Evolutionary conservation across 2,888 invertebrate species (phyloP).

Genomic region (Drosophila bunnanda): DNA sequence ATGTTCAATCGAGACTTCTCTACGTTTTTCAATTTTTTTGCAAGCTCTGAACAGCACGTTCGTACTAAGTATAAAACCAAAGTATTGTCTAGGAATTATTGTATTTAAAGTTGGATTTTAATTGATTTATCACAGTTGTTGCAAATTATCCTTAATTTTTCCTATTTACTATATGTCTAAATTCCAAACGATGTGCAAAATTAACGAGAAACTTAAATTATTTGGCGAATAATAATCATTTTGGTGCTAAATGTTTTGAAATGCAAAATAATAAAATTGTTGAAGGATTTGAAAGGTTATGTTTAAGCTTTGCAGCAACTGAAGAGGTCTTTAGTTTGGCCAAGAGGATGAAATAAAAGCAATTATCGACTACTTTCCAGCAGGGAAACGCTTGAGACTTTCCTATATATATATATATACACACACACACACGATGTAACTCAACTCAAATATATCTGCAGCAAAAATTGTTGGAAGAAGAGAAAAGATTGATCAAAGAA

Average conservation of each 20-base stretch:
- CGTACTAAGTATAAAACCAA: conserved; percentile 58
- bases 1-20: conserved; percentile 23
- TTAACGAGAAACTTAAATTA: conserved; percentile 34
- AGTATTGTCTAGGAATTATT: conserved; percentile 66
- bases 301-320: conserved; percentile 70
- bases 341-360: conserved; percentile 15
- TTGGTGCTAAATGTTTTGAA: conserved; percentile 69
- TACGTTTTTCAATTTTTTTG: conserved; percentile 41
- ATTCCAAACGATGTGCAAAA: conserved; percentile 54
- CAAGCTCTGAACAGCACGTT: conserved; percentile 22
- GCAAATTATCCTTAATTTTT: conserved; percentile 60
- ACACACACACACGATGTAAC: too few species aligned
- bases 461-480: conserved; percentile 25
- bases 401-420: conserved; percentile 9
- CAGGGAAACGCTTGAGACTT: conserved; percentile 24
- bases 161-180: conserved; percentile 52
- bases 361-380: conserved; percentile 25
- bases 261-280: conserved; percentile 48
- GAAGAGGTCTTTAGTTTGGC: conserved; percentile 18
- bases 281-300: conserved; percentile 46
- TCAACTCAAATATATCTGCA: conserved; percentile 29
- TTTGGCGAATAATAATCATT: conserved; percentile 66
- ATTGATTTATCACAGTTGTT: conserved; percentile 58
- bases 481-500: conserved; percentile 24
- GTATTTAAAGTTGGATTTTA: conserved; percentile 27